Evolutionary conservation across 1,140 invertebrate species (phyloP).

Genomic region (Portunus trituberculatus): DNA sequence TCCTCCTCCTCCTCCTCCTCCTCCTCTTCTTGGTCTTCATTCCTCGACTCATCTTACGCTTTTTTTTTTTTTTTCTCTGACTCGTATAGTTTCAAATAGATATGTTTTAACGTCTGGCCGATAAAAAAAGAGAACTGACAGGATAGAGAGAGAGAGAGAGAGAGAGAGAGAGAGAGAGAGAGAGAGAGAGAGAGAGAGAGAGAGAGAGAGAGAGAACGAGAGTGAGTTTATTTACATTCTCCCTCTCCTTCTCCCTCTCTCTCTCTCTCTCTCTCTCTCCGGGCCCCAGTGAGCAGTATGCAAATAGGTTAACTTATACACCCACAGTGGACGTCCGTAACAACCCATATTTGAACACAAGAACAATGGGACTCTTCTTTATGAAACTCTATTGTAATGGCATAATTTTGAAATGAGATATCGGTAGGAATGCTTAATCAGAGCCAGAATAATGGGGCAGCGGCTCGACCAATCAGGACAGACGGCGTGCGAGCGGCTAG

Average conservation of each 20-base stretch:
- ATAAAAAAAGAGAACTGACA: background rate
- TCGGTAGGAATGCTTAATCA: constrained; percentile 74
- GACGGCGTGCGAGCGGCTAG: background rate
- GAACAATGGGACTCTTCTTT: constrained; percentile 72
- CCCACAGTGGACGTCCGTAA: constrained; percentile 61
- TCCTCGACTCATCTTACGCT: background rate
- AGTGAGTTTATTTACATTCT: background rate
- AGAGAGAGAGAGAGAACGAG: background rate
- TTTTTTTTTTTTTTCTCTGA: background rate
- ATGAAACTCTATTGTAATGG: constrained; percentile 73
- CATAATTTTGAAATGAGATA: constrained; percentile 75
- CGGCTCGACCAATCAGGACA: constrained; percentile 58
- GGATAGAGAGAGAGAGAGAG: background rate
- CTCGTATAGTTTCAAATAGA: constrained; percentile 9
- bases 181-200: background rate
- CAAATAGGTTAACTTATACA: constrained; percentile 66
- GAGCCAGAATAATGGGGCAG: constrained; percentile 64
- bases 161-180: too few relatives aligned
- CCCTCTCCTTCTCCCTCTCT: background rate
- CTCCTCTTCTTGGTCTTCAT: constrained; percentile 4
- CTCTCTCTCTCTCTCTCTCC: background rate
- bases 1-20: constrained; percentile 7
- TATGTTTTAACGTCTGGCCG: constrained; percentile 11
- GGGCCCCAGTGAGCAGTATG: constrained; percentile 57
- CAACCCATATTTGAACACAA: constrained; percentile 72